phyloP scores from a whole-genome alignment of 1,140 invertebrate genomes.

The roundworm (Caenorhabditis elegans) region DNA sequence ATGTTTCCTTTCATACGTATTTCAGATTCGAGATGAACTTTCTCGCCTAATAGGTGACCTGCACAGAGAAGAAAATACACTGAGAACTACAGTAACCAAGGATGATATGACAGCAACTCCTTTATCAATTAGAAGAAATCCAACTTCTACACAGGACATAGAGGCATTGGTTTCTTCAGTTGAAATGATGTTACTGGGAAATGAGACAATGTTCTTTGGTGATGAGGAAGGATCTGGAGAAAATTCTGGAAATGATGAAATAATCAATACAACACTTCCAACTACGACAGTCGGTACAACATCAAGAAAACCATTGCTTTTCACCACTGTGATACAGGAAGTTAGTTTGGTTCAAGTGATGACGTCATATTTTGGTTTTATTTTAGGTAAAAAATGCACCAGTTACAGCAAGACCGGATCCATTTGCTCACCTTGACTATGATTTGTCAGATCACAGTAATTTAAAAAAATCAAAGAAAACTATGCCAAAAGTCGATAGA shows the following conservation, averaged over 20 bases:
- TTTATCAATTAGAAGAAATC: no score
- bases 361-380: no score
- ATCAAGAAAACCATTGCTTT: background rate
- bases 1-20: no score
- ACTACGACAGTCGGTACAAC: background rate
- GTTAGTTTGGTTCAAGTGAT: background rate
- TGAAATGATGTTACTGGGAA: background rate
- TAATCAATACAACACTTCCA: background rate
- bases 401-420: background rate
- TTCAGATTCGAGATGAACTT: background rate
- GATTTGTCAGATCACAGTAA: background rate
- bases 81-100: background rate
- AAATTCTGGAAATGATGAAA: background rate
- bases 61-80: background rate
- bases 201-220: background rate
- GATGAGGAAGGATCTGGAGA: slow-evolving; percentile 3
- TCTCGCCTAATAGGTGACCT: background rate
- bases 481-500: background rate
- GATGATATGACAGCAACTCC: background rate
- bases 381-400: background rate
- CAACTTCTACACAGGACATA: no score
- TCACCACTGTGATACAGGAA: background rate
- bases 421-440: background rate
- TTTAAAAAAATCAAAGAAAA: background rate
- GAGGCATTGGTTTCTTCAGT: no score